These are phyloP conservation scores for Neostethus bicornis DNA, from an alignment of 2,797 vertebrate genomes.

Conservation along the genomic window DNA sequence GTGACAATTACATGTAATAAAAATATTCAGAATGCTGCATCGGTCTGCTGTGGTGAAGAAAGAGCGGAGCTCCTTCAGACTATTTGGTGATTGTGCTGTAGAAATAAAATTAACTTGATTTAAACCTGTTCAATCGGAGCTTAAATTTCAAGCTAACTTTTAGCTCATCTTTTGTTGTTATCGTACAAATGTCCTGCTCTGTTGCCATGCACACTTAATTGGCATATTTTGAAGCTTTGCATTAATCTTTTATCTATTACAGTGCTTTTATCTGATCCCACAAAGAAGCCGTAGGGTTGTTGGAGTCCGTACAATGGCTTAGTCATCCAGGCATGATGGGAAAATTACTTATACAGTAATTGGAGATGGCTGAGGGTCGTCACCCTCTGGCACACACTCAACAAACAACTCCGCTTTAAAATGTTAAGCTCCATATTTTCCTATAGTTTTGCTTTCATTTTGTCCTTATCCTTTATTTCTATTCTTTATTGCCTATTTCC, in stretches of 20 bases:
- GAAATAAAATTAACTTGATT: no score
- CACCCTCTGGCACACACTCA: slow-evolving; percentile 66
- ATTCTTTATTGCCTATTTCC: slow-evolving; percentile 47
- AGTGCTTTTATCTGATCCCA: slow-evolving; percentile 64
- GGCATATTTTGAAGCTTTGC: slow-evolving; percentile 74
- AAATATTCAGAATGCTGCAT: no score
- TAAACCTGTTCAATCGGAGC: slow-evolving; percentile 17
- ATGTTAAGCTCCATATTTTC: slow-evolving; percentile 13
- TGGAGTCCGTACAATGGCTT: slow-evolving; percentile 60
- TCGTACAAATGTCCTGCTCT: slow-evolving; percentile 62
- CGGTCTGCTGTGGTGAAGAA: no score
- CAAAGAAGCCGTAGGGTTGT: slow-evolving; percentile 59
- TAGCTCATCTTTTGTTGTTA: slow-evolving; percentile 8
- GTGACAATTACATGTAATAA: neutral
- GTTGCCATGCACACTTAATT: slow-evolving; percentile 70
- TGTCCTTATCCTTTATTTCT: slow-evolving; percentile 49
- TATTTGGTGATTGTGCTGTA: no score
- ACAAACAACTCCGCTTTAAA: slow-evolving; percentile 66
- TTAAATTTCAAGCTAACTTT: slow-evolving; percentile 8
- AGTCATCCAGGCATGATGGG: slow-evolving; percentile 54
- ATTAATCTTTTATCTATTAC: slow-evolving; percentile 75
- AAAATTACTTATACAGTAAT: slow-evolving; percentile 77
- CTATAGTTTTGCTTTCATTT: slow-evolving; percentile 12
- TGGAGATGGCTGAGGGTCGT: slow-evolving; percentile 68
- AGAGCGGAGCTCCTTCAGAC: no score